Percentiles rank a stretch among this genome's conserved stretches.
phyloP scores from a whole-genome alignment of 1,140 invertebrate species.

The Sarcophaga bullata region DNA sequence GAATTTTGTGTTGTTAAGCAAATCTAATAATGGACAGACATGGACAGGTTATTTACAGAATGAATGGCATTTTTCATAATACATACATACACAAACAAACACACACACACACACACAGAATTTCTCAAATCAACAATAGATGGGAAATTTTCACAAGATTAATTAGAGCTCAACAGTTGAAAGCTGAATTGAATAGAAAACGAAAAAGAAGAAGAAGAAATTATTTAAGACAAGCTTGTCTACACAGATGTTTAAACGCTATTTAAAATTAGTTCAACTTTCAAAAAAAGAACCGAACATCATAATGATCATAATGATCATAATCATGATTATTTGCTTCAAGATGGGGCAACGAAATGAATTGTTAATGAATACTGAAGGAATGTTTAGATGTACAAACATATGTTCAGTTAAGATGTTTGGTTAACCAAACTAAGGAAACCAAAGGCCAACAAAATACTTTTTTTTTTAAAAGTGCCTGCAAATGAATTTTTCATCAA shows the following conservation, averaged over 20 bases:
- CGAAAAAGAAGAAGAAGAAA: background rate
- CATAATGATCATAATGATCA: background rate
- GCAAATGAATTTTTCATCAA: conserved; percentile 16
- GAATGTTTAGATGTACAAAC: conserved; percentile 10
- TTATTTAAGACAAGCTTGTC: background rate
- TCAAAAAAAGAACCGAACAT: background rate
- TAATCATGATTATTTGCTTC: no score
- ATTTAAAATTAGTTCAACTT: conserved; percentile 18
- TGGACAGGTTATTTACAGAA: no score
- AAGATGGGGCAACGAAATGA: background rate
- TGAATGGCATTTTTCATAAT: no score
- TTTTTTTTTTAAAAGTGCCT: background rate
- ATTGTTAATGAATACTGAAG: background rate
- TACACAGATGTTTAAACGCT: background rate
- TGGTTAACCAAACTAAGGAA: background rate
- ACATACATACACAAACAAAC: no score
- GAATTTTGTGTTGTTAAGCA: no score
- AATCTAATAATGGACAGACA: no score
- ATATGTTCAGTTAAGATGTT: no score
- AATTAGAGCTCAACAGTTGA: conserved; percentile 6
- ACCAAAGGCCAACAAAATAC: background rate
- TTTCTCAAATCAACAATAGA: conserved; percentile 7
- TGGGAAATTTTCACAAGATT: conserved; percentile 22
- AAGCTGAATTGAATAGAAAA: background rate
- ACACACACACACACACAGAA: background rate